Evolutionary conservation across 2,797 vertebrate species (phyloP).

Genomic region (Chrosomus eos): DNA sequence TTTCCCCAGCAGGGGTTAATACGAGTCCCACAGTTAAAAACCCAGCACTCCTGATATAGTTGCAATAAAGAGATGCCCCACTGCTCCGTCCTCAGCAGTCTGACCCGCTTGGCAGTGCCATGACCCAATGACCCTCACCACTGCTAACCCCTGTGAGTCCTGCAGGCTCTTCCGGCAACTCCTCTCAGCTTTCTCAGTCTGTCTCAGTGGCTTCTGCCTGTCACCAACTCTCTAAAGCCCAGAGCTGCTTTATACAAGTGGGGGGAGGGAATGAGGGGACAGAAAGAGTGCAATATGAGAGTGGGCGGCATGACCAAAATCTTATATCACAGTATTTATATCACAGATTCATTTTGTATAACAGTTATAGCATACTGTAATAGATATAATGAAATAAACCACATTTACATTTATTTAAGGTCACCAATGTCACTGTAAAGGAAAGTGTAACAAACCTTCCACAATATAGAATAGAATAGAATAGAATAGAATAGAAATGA

Average conservation of each 20-base stretch:
- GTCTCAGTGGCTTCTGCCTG: conserved; percentile 24
- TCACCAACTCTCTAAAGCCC: neutral
- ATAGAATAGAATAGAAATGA: no score
- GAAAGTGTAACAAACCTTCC: neutral
- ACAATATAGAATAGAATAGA: neutral
- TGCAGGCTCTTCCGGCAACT: conserved; percentile 13
- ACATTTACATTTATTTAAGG: neutral
- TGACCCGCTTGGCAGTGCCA: conserved; percentile 7
- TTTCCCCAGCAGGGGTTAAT: neutral
- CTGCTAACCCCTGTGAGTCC: conserved; percentile 21
- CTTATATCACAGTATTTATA: neutral
- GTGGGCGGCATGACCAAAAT: conserved; percentile 3
- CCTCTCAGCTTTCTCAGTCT: conserved; percentile 11
- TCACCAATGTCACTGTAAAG: neutral
- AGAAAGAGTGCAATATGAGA: conserved; percentile 10
- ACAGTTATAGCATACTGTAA: neutral
- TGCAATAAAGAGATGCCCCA: neutral
- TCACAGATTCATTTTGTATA: neutral
- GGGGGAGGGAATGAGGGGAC: neutral
- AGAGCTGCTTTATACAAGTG: neutral
- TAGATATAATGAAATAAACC: neutral
- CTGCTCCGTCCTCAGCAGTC: conserved; percentile 7
- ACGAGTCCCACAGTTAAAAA: neutral
- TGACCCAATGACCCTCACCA: neutral
- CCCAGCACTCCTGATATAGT: neutral